These are phyloP conservation scores for Gracilinanus agilis DNA, from an alignment of 2,113 vertebrate genomes.

Conservation along the genomic window DNA sequence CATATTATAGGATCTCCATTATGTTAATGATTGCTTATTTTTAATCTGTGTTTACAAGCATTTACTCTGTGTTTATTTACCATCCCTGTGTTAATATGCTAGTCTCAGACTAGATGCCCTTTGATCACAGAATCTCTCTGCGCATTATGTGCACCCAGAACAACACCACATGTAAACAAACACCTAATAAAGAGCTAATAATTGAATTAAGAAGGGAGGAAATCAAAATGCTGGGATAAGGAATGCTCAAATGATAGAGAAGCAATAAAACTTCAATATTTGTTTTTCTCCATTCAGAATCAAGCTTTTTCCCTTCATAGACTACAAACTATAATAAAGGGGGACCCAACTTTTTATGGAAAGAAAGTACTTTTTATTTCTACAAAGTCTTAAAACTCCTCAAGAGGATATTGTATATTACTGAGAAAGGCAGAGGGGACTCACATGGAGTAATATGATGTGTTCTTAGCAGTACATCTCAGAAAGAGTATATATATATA, in stretches of 20 bases:
- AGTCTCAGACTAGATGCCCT: neutral
- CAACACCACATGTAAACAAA: neutral
- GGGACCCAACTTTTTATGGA: no score
- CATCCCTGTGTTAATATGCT: conserved; percentile 1
- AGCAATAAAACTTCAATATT: neutral
- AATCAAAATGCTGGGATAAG: neutral
- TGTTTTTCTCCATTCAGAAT: neutral
- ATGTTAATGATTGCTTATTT: neutral
- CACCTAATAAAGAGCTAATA: conserved; percentile 3
- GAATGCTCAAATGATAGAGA: neutral
- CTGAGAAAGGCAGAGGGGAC: neutral
- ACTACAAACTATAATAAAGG: no score
- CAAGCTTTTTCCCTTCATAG: neutral
- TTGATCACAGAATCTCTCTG: neutral
- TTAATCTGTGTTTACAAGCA: neutral
- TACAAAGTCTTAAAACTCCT: no score
- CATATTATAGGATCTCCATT: no score
- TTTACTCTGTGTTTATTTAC: neutral
- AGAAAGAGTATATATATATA: neutral
- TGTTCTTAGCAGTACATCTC: neutral
- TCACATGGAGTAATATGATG: neutral
- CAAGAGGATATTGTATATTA: no score
- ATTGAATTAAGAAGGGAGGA: neutral
- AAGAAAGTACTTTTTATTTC: no score
- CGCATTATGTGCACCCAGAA: neutral